Evolutionary conservation across 2,888 invertebrate genomes (phyloP), one percentile per base, ranked within the genome.

Genomic region (Lithosia quadra): DNA sequence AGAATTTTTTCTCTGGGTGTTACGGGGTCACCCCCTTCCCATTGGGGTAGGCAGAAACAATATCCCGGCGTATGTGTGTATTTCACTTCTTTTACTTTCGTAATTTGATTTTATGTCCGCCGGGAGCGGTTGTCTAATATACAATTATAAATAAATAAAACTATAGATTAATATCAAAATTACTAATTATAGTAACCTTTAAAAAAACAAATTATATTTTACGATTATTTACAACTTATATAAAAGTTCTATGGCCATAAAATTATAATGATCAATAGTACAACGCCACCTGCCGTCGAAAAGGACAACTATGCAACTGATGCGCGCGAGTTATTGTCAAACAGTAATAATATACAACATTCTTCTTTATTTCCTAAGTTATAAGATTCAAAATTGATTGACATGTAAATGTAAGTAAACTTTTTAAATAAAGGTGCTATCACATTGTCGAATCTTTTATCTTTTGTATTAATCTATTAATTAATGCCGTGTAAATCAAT

Each of bases 191-290:
- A 56, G 36, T 34, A 34, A 63, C 24, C 24, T 24, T 22, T 64
- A 2, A 49, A 61, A 60, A 63, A 66, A 56, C 49, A 69, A 69
- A 65, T 7, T 15, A 83, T 82, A 82, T 83, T 85, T 77, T 77
- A 68, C 74, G 72, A 81, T 85, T 85, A 88, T 89, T 89, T 88
- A 90, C 85, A 75, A 78, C 78, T 75, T 77, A n/a, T 89, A 90
- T 89, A 56, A 83, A 81, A 82, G 77, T 80, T 80, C 69, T 78
- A 78, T 80, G 71, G 75, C 84, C 87, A 87, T 90, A 88, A 90
- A 91, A 90, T 86, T 91, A 90, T 88, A n/a, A 91, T 88, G 87
- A 88, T 85, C 88, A 86, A 85, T 87, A 81, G 84, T 80, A 77
- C 77, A 86, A 82, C 88, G 91, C 90, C 91, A 91, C 91, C 91